Evolutionary conservation across 2,113 vertebrate species (phyloP), one percentile per base, ranked within the genome.

Genomic region (Channa argus): DNA sequence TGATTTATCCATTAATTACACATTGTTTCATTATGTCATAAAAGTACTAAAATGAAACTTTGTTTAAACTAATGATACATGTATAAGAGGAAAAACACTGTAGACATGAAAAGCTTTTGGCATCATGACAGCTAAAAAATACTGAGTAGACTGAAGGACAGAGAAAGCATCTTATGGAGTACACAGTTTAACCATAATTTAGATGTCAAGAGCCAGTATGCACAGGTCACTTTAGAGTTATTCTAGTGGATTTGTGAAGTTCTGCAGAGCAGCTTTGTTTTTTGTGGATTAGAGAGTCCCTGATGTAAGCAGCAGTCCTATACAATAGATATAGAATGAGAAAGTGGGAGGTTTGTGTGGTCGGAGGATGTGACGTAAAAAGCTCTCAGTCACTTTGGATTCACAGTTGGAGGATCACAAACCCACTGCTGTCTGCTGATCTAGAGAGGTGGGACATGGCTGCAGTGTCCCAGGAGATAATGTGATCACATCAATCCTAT

Each of bases 401-500:
- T 63, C 63, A 63, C 67, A 37, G 6, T 15, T 43, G 45, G 5
- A 68, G 76, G 76, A 77, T 65, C 52, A 64, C 34, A 43, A 46
- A 33, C 73, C 62, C 2, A 0, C 53, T 51, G 51, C 45, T 70
- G 65, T 74, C 59, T 73, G 38, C 65, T 70, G 75, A 58, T 76
- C 55, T 46, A 5, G 53, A 55, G 82, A 80, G 47, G 58, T 61
- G 65, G 55, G 59, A 74, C 3, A 15, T 55, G 66, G 65, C 8
- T 39, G 47, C 14, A 64, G 72, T 45, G 64, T 51, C 13, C 37
- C 2, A 7, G 44, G 55, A 55, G 56, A 51, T 84, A 86, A 87
- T 70, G 54, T 52, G 87, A 87, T 82, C 83, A 79, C 82, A 80
- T 89, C 85, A 89, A 60, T 53, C 72, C 58, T 51, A 72, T 88